phyloP scores from a whole-genome alignment of 1,140 invertebrate species.

The Drosophila insularis region DNA sequence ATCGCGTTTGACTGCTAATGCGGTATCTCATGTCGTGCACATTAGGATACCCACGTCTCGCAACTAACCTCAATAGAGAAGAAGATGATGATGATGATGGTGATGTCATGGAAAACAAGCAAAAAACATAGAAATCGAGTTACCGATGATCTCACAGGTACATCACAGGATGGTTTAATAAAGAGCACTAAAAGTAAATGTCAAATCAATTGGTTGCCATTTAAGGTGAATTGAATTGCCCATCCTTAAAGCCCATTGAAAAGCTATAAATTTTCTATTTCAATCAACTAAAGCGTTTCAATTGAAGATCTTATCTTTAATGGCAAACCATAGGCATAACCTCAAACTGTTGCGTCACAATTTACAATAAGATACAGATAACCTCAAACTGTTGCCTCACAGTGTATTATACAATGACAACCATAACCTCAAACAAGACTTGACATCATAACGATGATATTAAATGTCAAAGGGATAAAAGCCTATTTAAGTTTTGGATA shows the following conservation, averaged over 20 bases:
- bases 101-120: constrained; percentile 63
- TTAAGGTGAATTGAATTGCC: not conserved
- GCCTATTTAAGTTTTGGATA: too few relatives aligned
- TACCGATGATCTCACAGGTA: constrained; percentile 68
- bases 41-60: constrained; percentile 38
- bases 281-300: constrained; percentile 57
- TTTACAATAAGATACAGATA: too few relatives aligned
- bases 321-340: not conserved
- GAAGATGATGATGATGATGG: constrained; percentile 13
- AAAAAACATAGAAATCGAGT: constrained; percentile 40
- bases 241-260: constrained; percentile 27
- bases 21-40: constrained; percentile 58
- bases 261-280: constrained; percentile 40
- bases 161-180: constrained; percentile 17
- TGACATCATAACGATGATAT: too few relatives aligned
- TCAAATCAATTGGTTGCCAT: constrained; percentile 39
- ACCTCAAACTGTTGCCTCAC: not conserved
- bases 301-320: constrained; percentile 43
- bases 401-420: not conserved
- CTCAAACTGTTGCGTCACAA: constrained; percentile 3
- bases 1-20: constrained; percentile 45
- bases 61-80: constrained; percentile 17
- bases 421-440: too few relatives aligned
- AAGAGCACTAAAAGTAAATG: constrained; percentile 40
- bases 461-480: too few relatives aligned